Conservation (phyloP, 2,113 vertebrate species). For the Callorhinus ursinus region DNA sequence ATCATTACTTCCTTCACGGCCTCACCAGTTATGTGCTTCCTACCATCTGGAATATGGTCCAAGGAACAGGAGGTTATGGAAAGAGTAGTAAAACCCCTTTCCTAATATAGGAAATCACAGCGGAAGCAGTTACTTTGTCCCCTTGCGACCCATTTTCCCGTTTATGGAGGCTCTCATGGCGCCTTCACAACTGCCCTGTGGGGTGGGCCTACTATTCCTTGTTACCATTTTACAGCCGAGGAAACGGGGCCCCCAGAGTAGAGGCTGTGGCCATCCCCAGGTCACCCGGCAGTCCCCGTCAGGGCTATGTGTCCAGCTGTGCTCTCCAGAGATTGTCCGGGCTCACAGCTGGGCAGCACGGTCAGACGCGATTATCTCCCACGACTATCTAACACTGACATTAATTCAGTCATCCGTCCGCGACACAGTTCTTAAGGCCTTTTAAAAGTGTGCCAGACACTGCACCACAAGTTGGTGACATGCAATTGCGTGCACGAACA, state of each 20-base stretch:
- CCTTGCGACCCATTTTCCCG: neutral
- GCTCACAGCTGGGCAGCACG: neutral
- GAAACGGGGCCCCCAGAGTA: neutral
- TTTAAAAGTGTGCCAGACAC: neutral
- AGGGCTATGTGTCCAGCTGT: neutral
- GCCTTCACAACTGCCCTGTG: neutral
- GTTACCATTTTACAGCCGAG: neutral
- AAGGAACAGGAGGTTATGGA: neutral
- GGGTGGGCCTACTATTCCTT: fast-evolving
- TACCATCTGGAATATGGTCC: neutral
- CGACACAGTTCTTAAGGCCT: neutral
- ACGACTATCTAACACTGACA: neutral
- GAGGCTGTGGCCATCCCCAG: neutral
- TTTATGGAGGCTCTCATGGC: neutral
- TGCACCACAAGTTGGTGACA: too few species aligned
- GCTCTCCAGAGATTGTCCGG: neutral
- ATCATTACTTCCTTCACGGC: neutral
- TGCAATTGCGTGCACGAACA: too few species aligned
- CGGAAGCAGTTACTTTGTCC: neutral
- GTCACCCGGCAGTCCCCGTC: neutral
- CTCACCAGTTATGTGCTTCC: neutral
- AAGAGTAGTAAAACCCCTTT: neutral
- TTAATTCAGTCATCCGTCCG: neutral
- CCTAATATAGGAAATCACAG: neutral
- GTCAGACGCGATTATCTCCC: neutral